These are phyloP conservation scores for Bombus cullumanus DNA, from an alignment of 1,140 invertebrate species.

Conservation along the genomic window DNA sequence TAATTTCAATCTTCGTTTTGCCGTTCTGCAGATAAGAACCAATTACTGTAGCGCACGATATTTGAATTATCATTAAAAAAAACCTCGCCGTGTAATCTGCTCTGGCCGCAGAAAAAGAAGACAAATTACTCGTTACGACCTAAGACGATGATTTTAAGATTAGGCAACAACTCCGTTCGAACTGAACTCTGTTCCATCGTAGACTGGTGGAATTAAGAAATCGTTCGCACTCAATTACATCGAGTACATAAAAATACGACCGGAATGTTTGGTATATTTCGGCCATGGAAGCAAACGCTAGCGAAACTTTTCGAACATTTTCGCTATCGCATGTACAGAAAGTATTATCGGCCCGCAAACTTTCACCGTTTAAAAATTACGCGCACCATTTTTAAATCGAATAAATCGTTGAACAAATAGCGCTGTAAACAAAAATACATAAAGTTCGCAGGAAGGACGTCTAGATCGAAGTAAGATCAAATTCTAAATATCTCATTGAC, in stretches of 20 bases:
- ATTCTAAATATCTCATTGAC: background rate
- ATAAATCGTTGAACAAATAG: background rate
- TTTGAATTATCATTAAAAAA: constrained; percentile 41
- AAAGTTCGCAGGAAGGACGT: background rate
- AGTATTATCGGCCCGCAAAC: background rate
- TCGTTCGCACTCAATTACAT: constrained; percentile 7
- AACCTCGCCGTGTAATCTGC: constrained; percentile 23
- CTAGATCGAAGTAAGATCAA: background rate
- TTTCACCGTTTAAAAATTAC: constrained; percentile 10
- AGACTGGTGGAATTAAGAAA: constrained; percentile 18
- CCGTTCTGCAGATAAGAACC: constrained; percentile 29
- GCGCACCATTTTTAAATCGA: background rate
- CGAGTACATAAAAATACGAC: background rate
- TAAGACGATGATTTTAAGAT: constrained; percentile 37
- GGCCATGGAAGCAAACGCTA: background rate
- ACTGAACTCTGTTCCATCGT: constrained; percentile 2
- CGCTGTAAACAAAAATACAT: too few relatives aligned
- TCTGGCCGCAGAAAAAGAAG: constrained; percentile 15
- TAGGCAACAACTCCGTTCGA: constrained; percentile 17
- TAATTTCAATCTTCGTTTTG: constrained; percentile 28
- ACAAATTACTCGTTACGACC: constrained; percentile 38
- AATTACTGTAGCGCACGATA: constrained; percentile 32
- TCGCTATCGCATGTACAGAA: background rate
- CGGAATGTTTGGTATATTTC: background rate
- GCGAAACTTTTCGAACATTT: background rate